Percentiles rank a stretch among this genome's conserved stretches.
Conservation (phyloP, 2,888 invertebrate species). For the Zonitis immaculata region DNA sequence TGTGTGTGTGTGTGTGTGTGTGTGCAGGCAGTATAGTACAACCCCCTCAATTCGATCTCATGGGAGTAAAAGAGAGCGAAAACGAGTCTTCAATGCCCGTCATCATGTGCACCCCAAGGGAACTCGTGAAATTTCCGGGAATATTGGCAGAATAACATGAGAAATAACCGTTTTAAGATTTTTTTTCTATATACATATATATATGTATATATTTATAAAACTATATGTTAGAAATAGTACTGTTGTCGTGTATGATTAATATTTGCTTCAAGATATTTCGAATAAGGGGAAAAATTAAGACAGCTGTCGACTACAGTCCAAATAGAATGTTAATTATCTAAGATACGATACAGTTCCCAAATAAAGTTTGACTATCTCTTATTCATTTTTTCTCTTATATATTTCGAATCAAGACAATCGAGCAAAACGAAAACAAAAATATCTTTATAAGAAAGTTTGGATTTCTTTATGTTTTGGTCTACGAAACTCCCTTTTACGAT, state of each 20-base stretch:
- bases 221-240: not conserved
- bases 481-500: too few relatives aligned
- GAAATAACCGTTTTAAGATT: constrained; percentile 7
- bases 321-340: constrained; percentile 1
- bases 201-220: not conserved
- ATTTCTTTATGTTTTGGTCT: too few relatives aligned
- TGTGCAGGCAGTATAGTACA: constrained; percentile 35
- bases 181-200: not conserved
- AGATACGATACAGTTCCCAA: not conserved
- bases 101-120: constrained; percentile 39
- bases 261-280: not conserved
- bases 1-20: constrained; percentile 5
- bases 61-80: constrained; percentile 39
- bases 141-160: constrained; percentile 6
- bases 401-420: not conserved
- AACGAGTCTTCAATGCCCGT: constrained; percentile 32
- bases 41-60: constrained; percentile 29
- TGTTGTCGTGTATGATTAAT: not conserved
- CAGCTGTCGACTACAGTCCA: constrained; percentile 1
- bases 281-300: not conserved
- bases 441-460: too few relatives aligned
- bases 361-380: not conserved
- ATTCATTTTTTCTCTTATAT: not conserved
- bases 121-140: constrained; percentile 22
- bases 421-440: not conserved